Evolutionary conservation across 2,888 invertebrate species (phyloP).

Genomic region (Dioctria linearis): DNA sequence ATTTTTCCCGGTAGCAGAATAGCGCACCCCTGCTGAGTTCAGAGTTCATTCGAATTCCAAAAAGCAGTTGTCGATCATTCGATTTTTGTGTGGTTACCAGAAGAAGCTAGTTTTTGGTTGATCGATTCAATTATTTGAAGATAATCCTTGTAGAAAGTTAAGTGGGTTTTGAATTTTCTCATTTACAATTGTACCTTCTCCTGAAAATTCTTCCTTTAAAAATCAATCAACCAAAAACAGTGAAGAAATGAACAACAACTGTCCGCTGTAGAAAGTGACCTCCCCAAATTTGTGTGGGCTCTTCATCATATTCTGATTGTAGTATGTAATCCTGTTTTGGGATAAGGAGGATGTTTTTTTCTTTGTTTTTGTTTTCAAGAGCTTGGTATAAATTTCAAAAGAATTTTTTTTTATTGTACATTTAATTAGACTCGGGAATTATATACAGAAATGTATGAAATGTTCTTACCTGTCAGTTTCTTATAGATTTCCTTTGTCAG

Average conservation of each 20-base stretch:
- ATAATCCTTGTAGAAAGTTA: constrained; percentile 47
- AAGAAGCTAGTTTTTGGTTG: constrained; percentile 33
- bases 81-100: constrained; percentile 22
- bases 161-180: constrained; percentile 26
- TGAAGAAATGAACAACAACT: constrained; percentile 42
- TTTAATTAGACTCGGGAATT: too few relatives aligned
- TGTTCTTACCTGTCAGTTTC: too few relatives aligned
- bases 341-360: background rate
- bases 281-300: constrained; percentile 30
- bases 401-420: too few relatives aligned
- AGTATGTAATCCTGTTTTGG: constrained; percentile 13
- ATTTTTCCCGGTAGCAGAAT: constrained; percentile 30
- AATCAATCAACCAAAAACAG: constrained; percentile 24
- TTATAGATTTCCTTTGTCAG: too few relatives aligned
- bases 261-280: background rate
- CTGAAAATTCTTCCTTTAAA: background rate
- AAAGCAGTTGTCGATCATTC: constrained; percentile 6
- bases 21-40: constrained; percentile 26
- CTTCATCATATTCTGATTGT: constrained; percentile 29
- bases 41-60: background rate
- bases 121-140: constrained; percentile 41
- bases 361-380: too few relatives aligned
- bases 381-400: too few relatives aligned
- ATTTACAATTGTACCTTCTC: background rate
- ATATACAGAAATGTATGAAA: too few relatives aligned